Evolutionary conservation across 2,888 invertebrate species (phyloP), one percentile per base, ranked within the genome.

Genomic region (Panzeria rudis): DNA sequence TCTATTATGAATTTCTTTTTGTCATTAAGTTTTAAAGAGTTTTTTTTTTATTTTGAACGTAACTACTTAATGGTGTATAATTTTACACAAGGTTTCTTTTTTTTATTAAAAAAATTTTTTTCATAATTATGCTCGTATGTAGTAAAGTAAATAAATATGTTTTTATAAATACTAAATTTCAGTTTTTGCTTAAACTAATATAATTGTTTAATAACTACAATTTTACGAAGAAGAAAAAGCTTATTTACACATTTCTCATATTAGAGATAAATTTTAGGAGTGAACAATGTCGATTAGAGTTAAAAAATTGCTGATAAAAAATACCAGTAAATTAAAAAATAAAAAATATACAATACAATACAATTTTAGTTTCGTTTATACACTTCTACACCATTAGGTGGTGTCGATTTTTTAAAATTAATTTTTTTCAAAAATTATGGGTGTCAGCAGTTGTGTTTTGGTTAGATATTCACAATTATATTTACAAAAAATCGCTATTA

Each of bases 51-150:
- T 71, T 86, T 76, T 66, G 35, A 83, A 84, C 77, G 79, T 79
- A 85, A 77, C 84, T 86, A 85, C 64, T 38, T 81, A 52, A 59
- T 69, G 81, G 66, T 76, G 71, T 83, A 41, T 44, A 66, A 3
- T 72, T 73, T 62, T 77, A 80, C 83, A 83, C 77, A 83, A 69
- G 0, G 44, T 54, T 17, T 68, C 38, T 47, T 62, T 75, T 64
- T 38, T 13, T 15, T 44, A 77, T 68, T 82, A 59, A 78, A 81
- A 75, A 85, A 78, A 6, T 52, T 25, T 62, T 13, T 68, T 47
- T 62, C 41, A 73, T 73, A 72, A 71, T 79, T 66, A 38, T 62
- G 71, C 44, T 44, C 35, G 44, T 72, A 72, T 62, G 47, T 52
- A 76, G 56, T 79, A 71, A 83, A 68, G 66, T 79, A 76, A 80